Percentiles rank a stretch among this genome's conserved stretches.
Evolutionary conservation across 2,888 invertebrate species (phyloP).

Genomic region (Toxonevra muliebris): DNA sequence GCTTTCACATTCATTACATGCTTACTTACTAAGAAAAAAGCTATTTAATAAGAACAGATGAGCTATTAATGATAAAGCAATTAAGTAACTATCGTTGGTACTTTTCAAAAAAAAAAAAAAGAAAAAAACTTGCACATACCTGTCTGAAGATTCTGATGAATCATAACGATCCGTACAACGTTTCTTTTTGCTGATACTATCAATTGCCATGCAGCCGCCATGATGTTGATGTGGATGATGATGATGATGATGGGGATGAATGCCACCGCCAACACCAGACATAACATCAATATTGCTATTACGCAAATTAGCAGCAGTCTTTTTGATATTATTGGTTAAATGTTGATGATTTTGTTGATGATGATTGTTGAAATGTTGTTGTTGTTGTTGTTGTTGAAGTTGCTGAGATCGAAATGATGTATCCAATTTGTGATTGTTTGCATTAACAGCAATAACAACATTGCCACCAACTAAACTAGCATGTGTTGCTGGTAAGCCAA

Average conservation of each 20-base stretch:
- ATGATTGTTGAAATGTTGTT: constrained; percentile 7
- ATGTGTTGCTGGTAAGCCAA: constrained; percentile 23
- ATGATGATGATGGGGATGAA: constrained; percentile 16
- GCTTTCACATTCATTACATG: too few relatives aligned
- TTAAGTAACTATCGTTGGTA: too few relatives aligned
- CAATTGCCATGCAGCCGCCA: constrained; percentile 49
- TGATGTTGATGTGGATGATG: constrained; percentile 34
- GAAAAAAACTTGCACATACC: too few relatives aligned
- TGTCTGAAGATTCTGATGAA: constrained; percentile 94
- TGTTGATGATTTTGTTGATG: constrained; percentile 27
- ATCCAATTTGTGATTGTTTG: constrained; percentile 44
- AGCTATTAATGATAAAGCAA: too few relatives aligned
- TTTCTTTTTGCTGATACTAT: constrained; percentile 70
- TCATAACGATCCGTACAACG: constrained; percentile 91
- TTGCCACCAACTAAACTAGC: constrained; percentile 7
- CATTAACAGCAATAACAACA: constrained; percentile 22
- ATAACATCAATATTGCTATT: constrained; percentile 2
- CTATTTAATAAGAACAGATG: too few relatives aligned
- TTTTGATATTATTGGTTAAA: constrained; percentile 17
- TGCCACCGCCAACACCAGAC: too few relatives aligned
- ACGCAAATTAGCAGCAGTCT: constrained; percentile 19
- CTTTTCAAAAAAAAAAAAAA: too few relatives aligned
- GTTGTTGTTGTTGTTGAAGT: constrained; percentile 33
- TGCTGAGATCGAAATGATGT: constrained; percentile 49
- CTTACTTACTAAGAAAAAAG: too few relatives aligned